phyloP scores from a whole-genome alignment of 2,888 invertebrate species.

The Rhyacophila evoluta region DNA sequence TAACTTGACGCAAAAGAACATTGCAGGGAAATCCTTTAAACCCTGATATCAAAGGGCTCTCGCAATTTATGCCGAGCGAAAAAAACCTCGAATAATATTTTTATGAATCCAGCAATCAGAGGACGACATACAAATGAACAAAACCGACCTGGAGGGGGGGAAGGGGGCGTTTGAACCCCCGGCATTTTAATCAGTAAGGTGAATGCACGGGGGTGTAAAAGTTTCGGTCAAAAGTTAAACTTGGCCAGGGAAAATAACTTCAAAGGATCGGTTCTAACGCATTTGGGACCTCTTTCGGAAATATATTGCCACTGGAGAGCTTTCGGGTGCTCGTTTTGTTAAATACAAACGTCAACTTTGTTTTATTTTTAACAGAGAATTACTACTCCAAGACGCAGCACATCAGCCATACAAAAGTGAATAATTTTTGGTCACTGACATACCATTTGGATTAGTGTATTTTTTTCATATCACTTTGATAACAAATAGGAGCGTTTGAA shows the following conservation, averaged over 20 bases:
- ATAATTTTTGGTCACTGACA: too few relatives aligned
- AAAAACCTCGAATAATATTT: slow-evolving; percentile 33
- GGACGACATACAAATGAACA: slow-evolving; percentile 30
- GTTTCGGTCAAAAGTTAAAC: slow-evolving; percentile 32
- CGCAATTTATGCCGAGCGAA: not conserved
- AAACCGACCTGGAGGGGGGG: not conserved
- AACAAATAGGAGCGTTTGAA: too few relatives aligned
- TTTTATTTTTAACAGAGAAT: not conserved
- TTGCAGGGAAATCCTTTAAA: not conserved
- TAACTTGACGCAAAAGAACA: not conserved
- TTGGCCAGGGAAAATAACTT: slow-evolving; percentile 28
- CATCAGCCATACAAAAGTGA: too few relatives aligned
- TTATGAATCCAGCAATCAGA: slow-evolving; percentile 36
- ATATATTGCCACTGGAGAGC: not conserved
- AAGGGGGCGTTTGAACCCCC: slow-evolving; percentile 23
- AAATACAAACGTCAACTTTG: not conserved
- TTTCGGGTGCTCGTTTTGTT: not conserved
- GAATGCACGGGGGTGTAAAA: not conserved
- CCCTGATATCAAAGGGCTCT: not conserved
- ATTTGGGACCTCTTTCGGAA: not conserved
- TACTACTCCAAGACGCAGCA: too few relatives aligned
- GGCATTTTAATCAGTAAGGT: slow-evolving; percentile 37
- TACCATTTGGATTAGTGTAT: too few relatives aligned
- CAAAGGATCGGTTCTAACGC: slow-evolving; percentile 34
- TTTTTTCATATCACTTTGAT: too few relatives aligned